Evolutionary conservation across 2,797 vertebrate genomes (phyloP), one percentile per base, ranked within the genome.

Genomic region (Pipistrellus nathusii): DNA sequence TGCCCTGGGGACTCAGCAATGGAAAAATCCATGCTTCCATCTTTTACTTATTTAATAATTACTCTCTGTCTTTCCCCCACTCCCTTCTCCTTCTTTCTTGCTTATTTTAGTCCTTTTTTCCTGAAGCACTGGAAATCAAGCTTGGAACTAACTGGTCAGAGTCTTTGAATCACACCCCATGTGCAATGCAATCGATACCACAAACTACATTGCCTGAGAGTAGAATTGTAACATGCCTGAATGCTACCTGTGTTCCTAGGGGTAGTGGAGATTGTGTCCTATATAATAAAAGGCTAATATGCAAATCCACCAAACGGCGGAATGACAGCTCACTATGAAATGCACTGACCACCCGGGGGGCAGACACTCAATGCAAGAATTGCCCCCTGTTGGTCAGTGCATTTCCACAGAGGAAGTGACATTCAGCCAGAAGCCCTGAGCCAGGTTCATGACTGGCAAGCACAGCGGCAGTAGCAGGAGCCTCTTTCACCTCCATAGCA

Each of bases 221-320:
- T 41, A 97, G 90, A 87, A 76, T 85, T 89, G 23, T 94, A 48
- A 95, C 35, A 23, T 72, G 80, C 88, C 14, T 95, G 95, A 90
- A 87, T 93, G 90, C 97, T 96, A 94, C 88, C 44, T 46, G 44
- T 46, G 11, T 92, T 98, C 97, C 97, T 95, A 7, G 17, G 95
- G 96, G 95, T 95, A 78, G 72, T 73, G 51, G 75, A 95, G 97
- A 91, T 92, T 95, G 88, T 86, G 13, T 62, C 59, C 57, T 30
- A 62, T 62, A 30, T 30, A 62, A 62, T 62, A 62, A 62, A 62
- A 62, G 12, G 59, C 12, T 14, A 62, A 62, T 62, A 62, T 30
- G 59, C 59, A 62, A 30, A 30, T 62, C 5, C 0, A 62, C 59
- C 2, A 1, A 62, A 62, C 0, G 6, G 59, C 5, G 6, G 59